These are phyloP conservation scores for Oryctolagus cuniculus DNA, from an alignment of 2,113 vertebrate genomes.

Conservation along the genomic window DNA sequence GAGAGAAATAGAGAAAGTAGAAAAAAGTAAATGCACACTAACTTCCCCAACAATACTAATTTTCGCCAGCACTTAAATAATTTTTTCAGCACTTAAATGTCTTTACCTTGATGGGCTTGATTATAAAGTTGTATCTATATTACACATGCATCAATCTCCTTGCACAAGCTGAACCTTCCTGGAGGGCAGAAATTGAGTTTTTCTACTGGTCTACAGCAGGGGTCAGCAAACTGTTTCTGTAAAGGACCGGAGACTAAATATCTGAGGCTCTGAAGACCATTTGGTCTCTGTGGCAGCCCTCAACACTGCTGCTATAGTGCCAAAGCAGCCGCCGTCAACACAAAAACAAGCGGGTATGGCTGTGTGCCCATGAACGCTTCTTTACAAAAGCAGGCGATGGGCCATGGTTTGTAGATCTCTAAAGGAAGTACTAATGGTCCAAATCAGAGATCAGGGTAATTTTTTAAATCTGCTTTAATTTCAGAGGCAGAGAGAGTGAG, in stretches of 20 bases:
- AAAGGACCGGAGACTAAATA: background rate
- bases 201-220: background rate
- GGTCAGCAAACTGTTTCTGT: background rate
- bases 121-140: background rate
- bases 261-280: background rate
- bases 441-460: background rate
- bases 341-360: background rate
- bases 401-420: background rate
- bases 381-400: background rate
- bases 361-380: constrained; percentile 35
- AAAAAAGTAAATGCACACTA: background rate
- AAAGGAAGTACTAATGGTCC: background rate
- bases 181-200: background rate
- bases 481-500: no score
- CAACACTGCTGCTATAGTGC: background rate
- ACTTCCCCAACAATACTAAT: background rate
- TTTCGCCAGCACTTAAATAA: background rate
- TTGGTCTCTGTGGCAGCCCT: background rate
- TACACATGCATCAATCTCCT: background rate
- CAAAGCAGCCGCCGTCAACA: background rate
- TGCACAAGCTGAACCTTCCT: constrained; percentile 22
- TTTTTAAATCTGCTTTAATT: background rate
- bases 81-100: constrained; percentile 2
- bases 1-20: background rate
- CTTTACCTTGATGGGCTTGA: background rate